Conservation (phyloP, 1,140 invertebrate species). For the Augochlora pura region DNA sequence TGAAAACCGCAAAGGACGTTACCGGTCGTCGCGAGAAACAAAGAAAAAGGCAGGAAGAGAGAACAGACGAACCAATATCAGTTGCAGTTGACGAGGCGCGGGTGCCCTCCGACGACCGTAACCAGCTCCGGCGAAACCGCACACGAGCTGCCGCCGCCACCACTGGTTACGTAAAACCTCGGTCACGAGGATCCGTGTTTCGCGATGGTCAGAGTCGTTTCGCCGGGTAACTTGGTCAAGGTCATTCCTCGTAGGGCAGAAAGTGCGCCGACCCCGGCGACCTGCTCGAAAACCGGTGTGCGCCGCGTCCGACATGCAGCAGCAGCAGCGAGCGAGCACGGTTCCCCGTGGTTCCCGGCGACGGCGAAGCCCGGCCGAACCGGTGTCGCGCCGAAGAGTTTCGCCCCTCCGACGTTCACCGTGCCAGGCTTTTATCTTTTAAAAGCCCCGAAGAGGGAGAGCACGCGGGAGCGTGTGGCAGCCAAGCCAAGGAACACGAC, state of each 20-base stretch:
- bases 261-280: conserved; percentile 25
- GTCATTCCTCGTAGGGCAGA: conserved; percentile 37
- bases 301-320: not conserved
- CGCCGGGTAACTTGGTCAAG: conserved; percentile 64
- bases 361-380: conserved; percentile 1
- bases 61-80: not conserved
- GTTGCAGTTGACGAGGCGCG: not conserved
- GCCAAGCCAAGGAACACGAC: conserved; percentile 41
- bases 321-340: too few relatives aligned
- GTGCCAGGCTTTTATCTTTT: conserved; percentile 71
- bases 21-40: not conserved
- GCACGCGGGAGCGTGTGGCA: conserved; percentile 37
- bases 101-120: not conserved
- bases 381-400: not conserved
- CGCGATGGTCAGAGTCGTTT: conserved; percentile 21
- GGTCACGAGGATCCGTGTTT: conserved; percentile 35
- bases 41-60: not conserved
- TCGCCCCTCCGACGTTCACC: conserved; percentile 38
- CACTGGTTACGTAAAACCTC: conserved; percentile 44
- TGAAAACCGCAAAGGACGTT: not conserved
- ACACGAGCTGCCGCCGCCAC: not conserved
- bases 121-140: not conserved
- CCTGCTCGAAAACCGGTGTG: conserved; percentile 33
- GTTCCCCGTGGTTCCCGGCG: not conserved
- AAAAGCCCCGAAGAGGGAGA: conserved; percentile 64